Evolutionary conservation across 1,140 invertebrate genomes (phyloP).

Genomic region (Saxidomus purpurata): DNA sequence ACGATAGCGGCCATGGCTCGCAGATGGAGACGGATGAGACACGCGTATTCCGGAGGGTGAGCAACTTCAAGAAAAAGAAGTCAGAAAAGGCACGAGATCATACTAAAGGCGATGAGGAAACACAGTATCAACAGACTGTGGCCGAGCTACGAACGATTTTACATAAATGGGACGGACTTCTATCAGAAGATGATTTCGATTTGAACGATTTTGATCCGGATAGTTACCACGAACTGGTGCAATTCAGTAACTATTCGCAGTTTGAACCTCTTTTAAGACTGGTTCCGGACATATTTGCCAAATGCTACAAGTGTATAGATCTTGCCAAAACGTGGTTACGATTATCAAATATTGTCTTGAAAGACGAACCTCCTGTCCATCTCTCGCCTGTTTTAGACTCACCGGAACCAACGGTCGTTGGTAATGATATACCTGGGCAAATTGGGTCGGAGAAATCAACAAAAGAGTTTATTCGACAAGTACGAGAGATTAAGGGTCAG

Average conservation of each 20-base stretch:
- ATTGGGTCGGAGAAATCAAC: not conserved
- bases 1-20: constrained; percentile 59
- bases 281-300: constrained; percentile 78
- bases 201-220: constrained; percentile 74
- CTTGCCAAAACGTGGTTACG: constrained; percentile 78
- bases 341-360: constrained; percentile 72
- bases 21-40: constrained; percentile 16
- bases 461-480: constrained; percentile 54
- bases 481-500: constrained; percentile 38
- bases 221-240: constrained; percentile 76
- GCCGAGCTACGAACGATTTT: constrained; percentile 61
- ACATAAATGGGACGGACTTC: constrained; percentile 72
- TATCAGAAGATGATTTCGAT: constrained; percentile 70
- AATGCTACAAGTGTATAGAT: constrained; percentile 78
- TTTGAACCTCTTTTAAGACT: constrained; percentile 74
- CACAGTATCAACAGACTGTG: constrained; percentile 62
- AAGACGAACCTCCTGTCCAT: constrained; percentile 49
- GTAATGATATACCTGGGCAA: not conserved
- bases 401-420: not conserved
- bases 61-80: not conserved
- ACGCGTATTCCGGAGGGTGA: constrained; percentile 24
- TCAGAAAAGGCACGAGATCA: not conserved
- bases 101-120: not conserved
- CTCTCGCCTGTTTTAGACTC: not conserved
- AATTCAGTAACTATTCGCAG: constrained; percentile 59